Evolutionary conservation across 2,888 invertebrate species (phyloP).

Genomic region (Apamea anceps): DNA sequence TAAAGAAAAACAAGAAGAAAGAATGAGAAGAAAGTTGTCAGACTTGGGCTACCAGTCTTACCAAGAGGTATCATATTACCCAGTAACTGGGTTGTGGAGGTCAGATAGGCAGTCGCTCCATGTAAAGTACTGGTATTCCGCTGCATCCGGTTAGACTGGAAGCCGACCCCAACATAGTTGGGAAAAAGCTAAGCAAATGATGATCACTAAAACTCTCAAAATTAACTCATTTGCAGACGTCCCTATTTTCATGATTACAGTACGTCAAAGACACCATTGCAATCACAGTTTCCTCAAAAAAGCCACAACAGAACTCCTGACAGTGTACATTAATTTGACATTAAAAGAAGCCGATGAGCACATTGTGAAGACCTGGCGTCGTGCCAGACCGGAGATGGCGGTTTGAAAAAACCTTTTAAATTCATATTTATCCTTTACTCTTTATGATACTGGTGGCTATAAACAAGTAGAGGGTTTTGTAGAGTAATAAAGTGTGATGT

Average conservation of each 20-base stretch:
- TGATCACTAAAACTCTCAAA: neutral
- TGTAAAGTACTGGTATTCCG: too few species aligned
- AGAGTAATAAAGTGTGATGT: constrained; percentile 21
- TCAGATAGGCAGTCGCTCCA: too few species aligned
- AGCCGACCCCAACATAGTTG: too few species aligned
- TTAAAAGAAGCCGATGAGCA: constrained; percentile 54
- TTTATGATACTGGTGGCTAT: constrained; percentile 41
- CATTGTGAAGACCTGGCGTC: constrained; percentile 47
- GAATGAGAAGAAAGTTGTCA: too few species aligned
- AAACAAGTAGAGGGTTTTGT: constrained; percentile 23
- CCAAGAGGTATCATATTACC: too few species aligned
- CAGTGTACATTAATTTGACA: constrained; percentile 53
- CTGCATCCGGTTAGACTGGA: too few species aligned
- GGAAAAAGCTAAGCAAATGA: too few species aligned
- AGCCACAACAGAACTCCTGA: constrained; percentile 15
- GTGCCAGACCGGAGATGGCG: constrained; percentile 57
- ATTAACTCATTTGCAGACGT: neutral
- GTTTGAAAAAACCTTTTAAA: constrained; percentile 61
- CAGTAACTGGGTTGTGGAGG: too few species aligned
- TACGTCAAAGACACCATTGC: neutral
- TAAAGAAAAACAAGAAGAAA: too few species aligned
- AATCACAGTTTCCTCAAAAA: constrained; percentile 17
- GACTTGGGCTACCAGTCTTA: too few species aligned
- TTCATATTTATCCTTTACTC: constrained; percentile 59
- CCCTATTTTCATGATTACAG: neutral